These are phyloP conservation scores for Aptenodytes forsteri DNA, from an alignment of 2,113 vertebrate genomes.

Conservation along the genomic window DNA sequence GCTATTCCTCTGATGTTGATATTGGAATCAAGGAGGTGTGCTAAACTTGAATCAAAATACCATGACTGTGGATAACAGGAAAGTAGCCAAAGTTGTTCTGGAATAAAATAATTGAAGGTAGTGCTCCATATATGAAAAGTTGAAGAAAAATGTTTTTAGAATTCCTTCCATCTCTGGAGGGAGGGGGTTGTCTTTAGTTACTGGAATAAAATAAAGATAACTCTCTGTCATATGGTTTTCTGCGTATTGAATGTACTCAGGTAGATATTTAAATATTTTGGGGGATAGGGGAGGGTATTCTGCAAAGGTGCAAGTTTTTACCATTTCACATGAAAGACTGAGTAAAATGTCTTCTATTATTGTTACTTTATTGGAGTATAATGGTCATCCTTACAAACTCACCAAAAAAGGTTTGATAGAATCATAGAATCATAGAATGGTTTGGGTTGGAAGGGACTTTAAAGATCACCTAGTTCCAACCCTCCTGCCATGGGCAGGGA, in stretches of 20 bases:
- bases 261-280: not conserved
- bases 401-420: not conserved
- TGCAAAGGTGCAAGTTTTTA: not conserved
- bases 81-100: not conserved
- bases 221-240: not conserved
- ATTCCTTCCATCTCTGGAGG: not conserved
- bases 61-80: not conserved
- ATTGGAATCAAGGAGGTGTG: not conserved
- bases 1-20: conserved; percentile 4
- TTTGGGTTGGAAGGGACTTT: no score
- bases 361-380: not conserved
- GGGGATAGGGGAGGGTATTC: not conserved
- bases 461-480: no score
- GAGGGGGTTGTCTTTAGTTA: not conserved
- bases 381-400: not conserved
- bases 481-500: no score
- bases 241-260: not conserved
- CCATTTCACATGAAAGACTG: not conserved
- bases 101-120: not conserved
- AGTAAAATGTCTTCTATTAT: not conserved
- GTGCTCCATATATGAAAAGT: not conserved
- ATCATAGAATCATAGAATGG: no score
- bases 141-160: not conserved
- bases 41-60: not conserved
- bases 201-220: not conserved